Conservation (phyloP, 2,888 invertebrate species). For the Morpho helenor region DNA sequence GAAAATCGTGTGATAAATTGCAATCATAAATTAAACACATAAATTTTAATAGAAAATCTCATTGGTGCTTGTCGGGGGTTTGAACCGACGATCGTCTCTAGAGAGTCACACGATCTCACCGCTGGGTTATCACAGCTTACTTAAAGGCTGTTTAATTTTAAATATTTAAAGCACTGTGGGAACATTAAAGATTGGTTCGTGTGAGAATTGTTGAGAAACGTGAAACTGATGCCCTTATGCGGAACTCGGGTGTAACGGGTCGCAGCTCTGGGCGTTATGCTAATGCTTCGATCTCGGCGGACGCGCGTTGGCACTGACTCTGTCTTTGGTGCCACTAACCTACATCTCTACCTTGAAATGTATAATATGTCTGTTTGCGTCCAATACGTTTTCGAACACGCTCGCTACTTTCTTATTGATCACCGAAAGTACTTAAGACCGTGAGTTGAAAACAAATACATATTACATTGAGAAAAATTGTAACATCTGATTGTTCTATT, state of each 20-base stretch:
- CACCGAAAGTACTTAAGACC: constrained; percentile 55
- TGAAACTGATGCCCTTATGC: constrained; percentile 61
- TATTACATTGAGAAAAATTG: constrained; percentile 2
- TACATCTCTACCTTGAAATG: constrained; percentile 63
- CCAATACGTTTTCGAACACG: constrained; percentile 65
- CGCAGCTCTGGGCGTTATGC: constrained; percentile 65
- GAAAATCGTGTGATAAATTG: no score
- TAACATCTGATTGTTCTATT: not conserved
- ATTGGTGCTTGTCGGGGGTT: no score
- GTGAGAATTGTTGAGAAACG: constrained; percentile 46
- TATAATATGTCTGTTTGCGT: constrained; percentile 60
- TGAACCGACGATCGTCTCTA: no score
- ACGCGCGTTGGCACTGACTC: constrained; percentile 43
- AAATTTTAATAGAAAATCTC: no score
- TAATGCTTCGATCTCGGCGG: constrained; percentile 57
- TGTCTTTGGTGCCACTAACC: constrained; percentile 64
- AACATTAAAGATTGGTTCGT: not conserved
- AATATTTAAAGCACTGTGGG: no score
- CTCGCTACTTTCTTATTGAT: constrained; percentile 73
- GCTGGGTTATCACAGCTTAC: no score
- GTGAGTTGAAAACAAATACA: constrained; percentile 21
- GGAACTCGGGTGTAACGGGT: constrained; percentile 65
- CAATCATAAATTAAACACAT: no score
- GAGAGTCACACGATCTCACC: no score
- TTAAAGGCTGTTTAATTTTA: no score